A percentile compares a stretch with the other conserved stretches of the same genome.
These are phyloP conservation scores for Ostrea denselamellosa DNA, from an alignment of 1,140 invertebrate species.

Conservation along the genomic window DNA sequence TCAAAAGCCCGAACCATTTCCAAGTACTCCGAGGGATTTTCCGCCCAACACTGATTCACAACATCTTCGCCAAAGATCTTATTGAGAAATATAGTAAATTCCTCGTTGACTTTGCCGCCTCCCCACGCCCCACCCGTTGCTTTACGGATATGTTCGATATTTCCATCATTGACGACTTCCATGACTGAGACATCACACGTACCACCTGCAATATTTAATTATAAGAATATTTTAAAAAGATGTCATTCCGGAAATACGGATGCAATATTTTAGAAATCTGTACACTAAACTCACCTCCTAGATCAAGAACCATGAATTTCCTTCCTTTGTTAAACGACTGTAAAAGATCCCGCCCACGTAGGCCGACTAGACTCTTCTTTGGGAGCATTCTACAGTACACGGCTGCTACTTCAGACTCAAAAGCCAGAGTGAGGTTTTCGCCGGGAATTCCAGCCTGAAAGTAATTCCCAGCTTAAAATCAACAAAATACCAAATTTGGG, in stretches of 20 bases:
- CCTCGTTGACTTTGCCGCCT: constrained; percentile 43
- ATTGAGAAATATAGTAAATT: constrained; percentile 34
- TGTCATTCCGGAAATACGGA: not conserved
- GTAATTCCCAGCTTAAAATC: not conserved
- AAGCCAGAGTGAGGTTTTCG: constrained; percentile 23
- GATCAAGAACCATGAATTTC: constrained; percentile 47
- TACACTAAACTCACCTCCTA: constrained; percentile 10
- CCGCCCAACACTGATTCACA: constrained; percentile 15
- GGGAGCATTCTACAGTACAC: constrained; percentile 39
- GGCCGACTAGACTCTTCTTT: constrained; percentile 38
- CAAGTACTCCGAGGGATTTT: constrained; percentile 36
- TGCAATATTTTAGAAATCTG: too few relatives aligned
- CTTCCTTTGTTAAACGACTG: constrained; percentile 43
- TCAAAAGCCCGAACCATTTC: constrained; percentile 51
- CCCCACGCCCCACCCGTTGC: constrained; percentile 50
- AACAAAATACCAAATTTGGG: too few relatives aligned
- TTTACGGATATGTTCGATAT: constrained; percentile 40
- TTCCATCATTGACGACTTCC: constrained; percentile 31
- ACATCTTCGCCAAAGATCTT: constrained; percentile 22
- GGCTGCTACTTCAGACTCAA: constrained; percentile 36
- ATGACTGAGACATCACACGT: constrained; percentile 50
- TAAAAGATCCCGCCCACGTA: constrained; percentile 27
- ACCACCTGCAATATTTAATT: constrained; percentile 42
- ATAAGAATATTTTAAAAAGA: not conserved
- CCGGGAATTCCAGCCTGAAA: constrained; percentile 42